phyloP scores from a whole-genome alignment of 2,888 invertebrate species.

The Diarsia brunnea region DNA sequence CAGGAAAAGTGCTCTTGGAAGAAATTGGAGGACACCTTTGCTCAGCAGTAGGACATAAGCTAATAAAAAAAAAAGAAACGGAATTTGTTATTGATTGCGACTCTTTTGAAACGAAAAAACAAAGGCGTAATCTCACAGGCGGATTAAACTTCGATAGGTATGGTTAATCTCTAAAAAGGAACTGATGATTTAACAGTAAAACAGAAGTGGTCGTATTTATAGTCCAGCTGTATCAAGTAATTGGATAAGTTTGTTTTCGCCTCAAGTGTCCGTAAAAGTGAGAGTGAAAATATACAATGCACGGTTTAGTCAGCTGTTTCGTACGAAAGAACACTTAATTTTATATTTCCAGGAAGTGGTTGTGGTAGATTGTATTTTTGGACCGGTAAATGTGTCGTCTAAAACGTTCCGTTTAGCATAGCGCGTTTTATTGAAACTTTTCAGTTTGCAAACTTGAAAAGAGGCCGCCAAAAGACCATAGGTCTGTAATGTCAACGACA shows the following conservation, averaged over 20 bases:
- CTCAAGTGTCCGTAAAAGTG: constrained; percentile 31
- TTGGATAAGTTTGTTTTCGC: constrained; percentile 13
- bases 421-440: not conserved
- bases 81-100: too few relatives aligned
- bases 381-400: not conserved
- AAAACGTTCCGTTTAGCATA: not conserved
- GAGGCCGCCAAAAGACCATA: too few relatives aligned
- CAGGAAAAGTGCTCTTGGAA: too few relatives aligned
- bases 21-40: too few relatives aligned
- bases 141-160: not conserved
- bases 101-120: too few relatives aligned
- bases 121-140: too few relatives aligned
- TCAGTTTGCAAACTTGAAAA: too few relatives aligned
- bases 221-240: constrained; percentile 39
- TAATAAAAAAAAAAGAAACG: too few relatives aligned
- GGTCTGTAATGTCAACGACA: too few relatives aligned
- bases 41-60: too few relatives aligned
- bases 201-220: constrained; percentile 3
- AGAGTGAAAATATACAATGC: constrained; percentile 45
- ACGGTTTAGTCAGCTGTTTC: constrained; percentile 35
- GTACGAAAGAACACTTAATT: constrained; percentile 33
- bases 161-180: not conserved
- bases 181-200: not conserved
- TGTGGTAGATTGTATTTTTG: constrained; percentile 13
- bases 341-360: constrained; percentile 32